Percentiles rank a stretch among this genome's conserved stretches.
phyloP scores from a whole-genome alignment of 2,888 invertebrate species.

The Apamea epomidion region DNA sequence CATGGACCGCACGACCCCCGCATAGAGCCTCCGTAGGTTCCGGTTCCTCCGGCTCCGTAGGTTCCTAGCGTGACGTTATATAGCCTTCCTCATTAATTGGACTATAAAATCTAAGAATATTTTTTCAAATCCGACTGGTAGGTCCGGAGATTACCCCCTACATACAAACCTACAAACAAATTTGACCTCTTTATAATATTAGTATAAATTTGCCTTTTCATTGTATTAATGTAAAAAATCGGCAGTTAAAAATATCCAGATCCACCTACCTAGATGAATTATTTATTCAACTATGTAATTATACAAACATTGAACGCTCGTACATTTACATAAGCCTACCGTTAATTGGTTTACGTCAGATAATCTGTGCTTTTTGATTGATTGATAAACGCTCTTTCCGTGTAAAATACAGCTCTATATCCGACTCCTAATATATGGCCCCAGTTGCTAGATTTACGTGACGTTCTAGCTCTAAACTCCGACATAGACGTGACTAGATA shows the following conservation, averaged over 20 bases:
- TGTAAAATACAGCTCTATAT: slow-evolving; percentile 1
- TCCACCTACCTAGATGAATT: not conserved
- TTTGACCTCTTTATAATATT: too few species aligned
- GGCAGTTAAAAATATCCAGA: not conserved
- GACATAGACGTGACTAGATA: not conserved
- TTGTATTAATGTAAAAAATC: not conserved
- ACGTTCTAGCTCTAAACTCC: slow-evolving; percentile 20
- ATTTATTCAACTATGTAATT: slow-evolving; percentile 6
- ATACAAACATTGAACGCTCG: slow-evolving; percentile 10
- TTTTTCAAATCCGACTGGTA: too few species aligned
- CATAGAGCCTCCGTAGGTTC: too few species aligned
- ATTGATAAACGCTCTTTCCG: slow-evolving; percentile 16
- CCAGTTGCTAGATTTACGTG: slow-evolving; percentile 37
- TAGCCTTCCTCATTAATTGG: too few species aligned
- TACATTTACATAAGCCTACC: slow-evolving; percentile 1
- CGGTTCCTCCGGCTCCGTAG: too few species aligned
- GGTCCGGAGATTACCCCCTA: too few species aligned
- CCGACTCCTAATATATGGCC: slow-evolving; percentile 24
- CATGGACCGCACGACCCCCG: too few species aligned
- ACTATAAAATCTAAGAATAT: too few species aligned
- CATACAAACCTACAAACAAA: too few species aligned
- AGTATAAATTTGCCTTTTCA: too few species aligned
- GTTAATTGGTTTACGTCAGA: slow-evolving; percentile 15
- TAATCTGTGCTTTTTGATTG: slow-evolving; percentile 12
- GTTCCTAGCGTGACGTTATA: too few species aligned